Evolutionary conservation across 2,113 vertebrate genomes (phyloP).

Genomic region (Psittacula cyanocephala): DNA sequence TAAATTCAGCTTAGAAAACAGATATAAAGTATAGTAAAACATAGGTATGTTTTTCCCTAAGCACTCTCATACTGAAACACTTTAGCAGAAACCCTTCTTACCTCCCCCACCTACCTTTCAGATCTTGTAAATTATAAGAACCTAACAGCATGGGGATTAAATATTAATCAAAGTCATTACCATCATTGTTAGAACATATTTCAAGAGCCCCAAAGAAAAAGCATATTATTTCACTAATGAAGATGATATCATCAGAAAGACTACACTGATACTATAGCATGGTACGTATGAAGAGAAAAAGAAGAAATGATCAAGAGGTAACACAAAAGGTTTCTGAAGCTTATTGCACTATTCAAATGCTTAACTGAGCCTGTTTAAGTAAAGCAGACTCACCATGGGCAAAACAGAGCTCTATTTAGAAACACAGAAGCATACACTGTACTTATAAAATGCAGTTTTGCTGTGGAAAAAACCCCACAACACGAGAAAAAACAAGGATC

Average conservation of each 20-base stretch:
- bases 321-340: conserved; percentile 2
- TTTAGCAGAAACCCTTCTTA: conserved; percentile 4
- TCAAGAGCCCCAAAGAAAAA: conserved; percentile 53
- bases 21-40: neutral
- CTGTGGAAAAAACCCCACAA: neutral
- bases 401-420: neutral
- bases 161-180: conserved; percentile 67
- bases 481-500: neutral
- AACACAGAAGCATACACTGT: neutral
- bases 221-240: conserved; percentile 38
- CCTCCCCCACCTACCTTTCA: neutral
- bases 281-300: neutral
- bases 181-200: conserved; percentile 18
- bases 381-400: neutral
- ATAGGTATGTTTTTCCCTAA: neutral
- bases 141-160: conserved; percentile 37
- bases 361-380: neutral
- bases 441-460: neutral
- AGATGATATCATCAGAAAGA: conserved; percentile 31
- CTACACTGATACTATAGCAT: neutral
- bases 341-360: neutral
- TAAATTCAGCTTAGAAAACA: neutral
- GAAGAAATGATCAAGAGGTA: conserved; percentile 2
- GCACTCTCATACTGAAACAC: neutral
- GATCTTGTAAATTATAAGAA: conserved; percentile 46